These are phyloP conservation scores for Saturnia pavonia DNA, from an alignment of 2,888 invertebrate species.

Conservation along the genomic window DNA sequence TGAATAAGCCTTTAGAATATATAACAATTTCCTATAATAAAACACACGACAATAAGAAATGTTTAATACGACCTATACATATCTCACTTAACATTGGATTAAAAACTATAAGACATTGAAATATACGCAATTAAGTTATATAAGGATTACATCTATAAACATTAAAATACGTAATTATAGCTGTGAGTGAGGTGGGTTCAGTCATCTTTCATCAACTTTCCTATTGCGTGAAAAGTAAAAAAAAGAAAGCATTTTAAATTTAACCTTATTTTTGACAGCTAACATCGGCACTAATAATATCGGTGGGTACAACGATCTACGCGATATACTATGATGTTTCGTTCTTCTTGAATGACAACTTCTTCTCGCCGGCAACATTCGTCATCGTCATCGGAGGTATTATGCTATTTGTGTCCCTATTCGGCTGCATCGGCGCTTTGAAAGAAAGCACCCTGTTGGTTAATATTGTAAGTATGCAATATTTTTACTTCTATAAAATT, in stretches of 20 bases:
- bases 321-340: constrained; percentile 88
- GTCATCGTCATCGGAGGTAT: constrained; percentile 92
- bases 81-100: too few species aligned
- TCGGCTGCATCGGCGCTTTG: constrained; percentile 95
- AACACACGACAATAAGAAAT: too few species aligned
- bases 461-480: constrained; percentile 83
- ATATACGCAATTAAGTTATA: too few species aligned
- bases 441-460: constrained; percentile 93
- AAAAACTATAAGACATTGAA: too few species aligned
- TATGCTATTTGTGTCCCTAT: constrained; percentile 92
- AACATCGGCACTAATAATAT: constrained; percentile 87
- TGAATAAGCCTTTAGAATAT: too few species aligned
- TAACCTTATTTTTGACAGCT: constrained; percentile 74
- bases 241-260: not conserved
- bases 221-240: too few species aligned
- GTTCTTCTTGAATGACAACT: constrained; percentile 89
- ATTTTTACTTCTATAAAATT: not conserved
- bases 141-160: too few species aligned
- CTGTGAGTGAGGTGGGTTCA: too few species aligned
- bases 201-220: too few species aligned
- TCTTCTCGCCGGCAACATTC: constrained; percentile 91
- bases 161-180: too few species aligned
- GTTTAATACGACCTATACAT: too few species aligned
- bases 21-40: too few species aligned
- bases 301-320: constrained; percentile 87